Evolutionary conservation across 2,113 vertebrate species (phyloP), one percentile per base, ranked within the genome.

Genomic region (Propithecus coquereli): DNA sequence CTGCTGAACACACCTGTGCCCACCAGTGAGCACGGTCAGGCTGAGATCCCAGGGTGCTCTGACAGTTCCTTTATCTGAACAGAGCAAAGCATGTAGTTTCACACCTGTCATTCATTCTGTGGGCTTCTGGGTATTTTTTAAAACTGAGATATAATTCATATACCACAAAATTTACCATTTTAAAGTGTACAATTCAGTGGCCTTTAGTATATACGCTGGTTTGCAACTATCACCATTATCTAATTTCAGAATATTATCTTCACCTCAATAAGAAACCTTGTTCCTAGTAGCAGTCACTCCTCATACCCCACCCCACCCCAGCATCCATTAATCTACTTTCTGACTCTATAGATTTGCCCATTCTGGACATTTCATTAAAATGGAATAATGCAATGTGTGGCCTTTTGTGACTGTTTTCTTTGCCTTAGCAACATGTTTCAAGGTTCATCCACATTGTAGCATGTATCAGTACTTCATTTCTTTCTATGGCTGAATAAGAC

Each of bases 321-420:
- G 65, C 71, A 90, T 68, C 50, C 37, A 82, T 22, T 50, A 17
- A 54, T 81, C 59, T 16, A 45, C 45, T 87, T 90, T 71, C 74
- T 50, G 7, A 43, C 73, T 61, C 45, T 34, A 32, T 7, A 81
- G 59, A 63, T 76, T 65, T 59, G 34, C 47, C 66, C 70, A 12
- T 22, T 90, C 17, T 30, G 50, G 22, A 89, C 47, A 93, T 83
- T 93, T 91, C 52, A 50, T 87, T 94, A 40, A 85, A 97, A 71
- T 9, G 25, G 65, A 85, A 16, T 45, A 16, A 77, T 50, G 17
- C 43, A 80, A 23, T 17, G n/a, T 32, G 34, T n/a, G n/a, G 22
- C 22, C 34, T 92, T 68, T 68, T 30, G 10, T 20, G 18, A 84
- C 37, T n/a, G 3, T 52, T 57, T 90, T 59, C 81, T 80, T 68